A percentile compares a stretch with the other conserved stretches of the same genome.
These are phyloP conservation scores for Byasa hedistus DNA, from an alignment of 2,888 invertebrate species.

Conservation along the genomic window DNA sequence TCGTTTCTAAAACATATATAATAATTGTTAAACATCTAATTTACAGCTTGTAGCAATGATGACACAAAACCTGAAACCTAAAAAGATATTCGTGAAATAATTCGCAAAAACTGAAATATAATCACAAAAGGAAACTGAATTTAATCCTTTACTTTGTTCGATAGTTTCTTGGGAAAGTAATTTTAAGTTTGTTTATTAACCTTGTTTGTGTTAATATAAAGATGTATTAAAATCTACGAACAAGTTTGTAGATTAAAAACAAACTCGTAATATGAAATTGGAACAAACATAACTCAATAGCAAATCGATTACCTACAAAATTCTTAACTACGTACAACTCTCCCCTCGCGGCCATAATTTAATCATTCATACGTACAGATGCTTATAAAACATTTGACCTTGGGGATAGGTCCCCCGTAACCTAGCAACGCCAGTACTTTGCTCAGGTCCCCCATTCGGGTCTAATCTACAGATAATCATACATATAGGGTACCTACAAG, in stretches of 20 bases:
- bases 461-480: conserved; percentile 70
- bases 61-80: too few species aligned
- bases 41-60: too few species aligned
- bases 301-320: conserved; percentile 31
- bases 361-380: conserved; percentile 52
- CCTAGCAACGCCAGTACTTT: conserved; percentile 70
- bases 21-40: too few species aligned
- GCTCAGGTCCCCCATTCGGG: conserved; percentile 66
- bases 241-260: neutral
- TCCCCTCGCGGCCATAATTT: conserved; percentile 55
- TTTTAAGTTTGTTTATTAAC: too few species aligned
- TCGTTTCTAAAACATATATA: too few species aligned
- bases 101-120: too few species aligned
- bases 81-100: too few species aligned
- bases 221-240: too few species aligned
- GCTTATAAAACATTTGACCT: conserved; percentile 71
- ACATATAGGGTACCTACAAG: conserved; percentile 68
- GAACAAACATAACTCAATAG: conserved; percentile 23
- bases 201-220: too few species aligned
- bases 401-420: conserved; percentile 70
- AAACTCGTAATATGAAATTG: conserved; percentile 13
- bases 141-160: too few species aligned
- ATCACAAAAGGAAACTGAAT: too few species aligned
- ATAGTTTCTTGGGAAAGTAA: too few species aligned
- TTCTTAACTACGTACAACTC: conserved; percentile 38